Percentiles rank a stretch among this genome's conserved stretches.
These are phyloP conservation scores for Pseudomyrmex sp. DNA, from an alignment of 1,140 invertebrate species.

Conservation along the genomic window DNA sequence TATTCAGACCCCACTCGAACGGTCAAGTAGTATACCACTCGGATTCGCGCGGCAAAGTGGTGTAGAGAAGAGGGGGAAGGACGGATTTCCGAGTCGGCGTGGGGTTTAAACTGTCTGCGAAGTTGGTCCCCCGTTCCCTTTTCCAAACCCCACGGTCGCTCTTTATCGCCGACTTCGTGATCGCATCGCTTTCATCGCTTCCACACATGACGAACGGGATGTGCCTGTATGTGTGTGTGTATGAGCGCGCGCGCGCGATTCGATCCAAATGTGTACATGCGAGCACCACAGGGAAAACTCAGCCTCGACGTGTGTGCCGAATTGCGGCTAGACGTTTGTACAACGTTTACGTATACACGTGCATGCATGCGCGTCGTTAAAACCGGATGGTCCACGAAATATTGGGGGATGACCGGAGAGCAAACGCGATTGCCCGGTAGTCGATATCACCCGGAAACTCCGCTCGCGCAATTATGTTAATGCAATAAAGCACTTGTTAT, in stretches of 20 bases:
- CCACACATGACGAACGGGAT: background rate
- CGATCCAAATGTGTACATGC: background rate
- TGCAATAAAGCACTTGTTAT: background rate
- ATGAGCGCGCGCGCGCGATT: background rate
- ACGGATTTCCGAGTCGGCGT: slow-evolving; percentile 22
- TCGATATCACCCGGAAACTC: background rate
- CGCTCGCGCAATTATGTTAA: slow-evolving; percentile 18
- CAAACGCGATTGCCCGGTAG: slow-evolving; percentile 6
- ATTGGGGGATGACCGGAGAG: background rate
- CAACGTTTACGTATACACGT: slow-evolving; percentile 15
- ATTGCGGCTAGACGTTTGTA: slow-evolving; percentile 34
- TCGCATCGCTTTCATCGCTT: slow-evolving; percentile 35
- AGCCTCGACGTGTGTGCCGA: slow-evolving; percentile 11
- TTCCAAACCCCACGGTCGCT: slow-evolving; percentile 25
- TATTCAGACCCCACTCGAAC: slow-evolving; percentile 56
- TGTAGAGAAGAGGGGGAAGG: slow-evolving; percentile 8
- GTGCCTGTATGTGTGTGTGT: background rate
- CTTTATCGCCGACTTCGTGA: slow-evolving; percentile 45
- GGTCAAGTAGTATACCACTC: slow-evolving; percentile 64
- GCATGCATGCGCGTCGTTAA: slow-evolving; percentile 10
- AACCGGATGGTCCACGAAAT: slow-evolving; percentile 27
- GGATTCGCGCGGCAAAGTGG: slow-evolving; percentile 24
- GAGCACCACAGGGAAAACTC: background rate
- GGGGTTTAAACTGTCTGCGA: slow-evolving; percentile 64
- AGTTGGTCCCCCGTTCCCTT: slow-evolving; percentile 34